Conservation (phyloP, 2,113 vertebrate genomes). For the Saguinus imperator region DNA sequence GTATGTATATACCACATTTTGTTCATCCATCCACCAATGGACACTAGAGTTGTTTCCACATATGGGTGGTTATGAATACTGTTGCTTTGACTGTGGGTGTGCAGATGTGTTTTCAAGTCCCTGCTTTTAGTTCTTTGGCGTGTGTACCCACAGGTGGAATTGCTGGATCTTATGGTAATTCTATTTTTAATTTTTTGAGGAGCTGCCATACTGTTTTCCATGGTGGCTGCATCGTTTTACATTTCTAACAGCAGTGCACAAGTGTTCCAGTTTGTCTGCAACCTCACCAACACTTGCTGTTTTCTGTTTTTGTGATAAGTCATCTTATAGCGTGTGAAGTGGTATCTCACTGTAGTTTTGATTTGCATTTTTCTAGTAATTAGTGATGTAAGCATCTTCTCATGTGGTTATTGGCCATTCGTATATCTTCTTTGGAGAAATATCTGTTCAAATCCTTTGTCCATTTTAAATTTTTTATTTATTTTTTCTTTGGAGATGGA, state of each 20-base stretch:
- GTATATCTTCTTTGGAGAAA: neutral
- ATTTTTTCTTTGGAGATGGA: too few relatives aligned
- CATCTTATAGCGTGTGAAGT: neutral
- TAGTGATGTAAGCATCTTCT: neutral
- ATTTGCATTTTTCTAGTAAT: neutral
- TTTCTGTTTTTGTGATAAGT: neutral
- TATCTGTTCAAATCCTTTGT: neutral
- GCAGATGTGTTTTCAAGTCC: neutral
- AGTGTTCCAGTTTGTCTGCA: neutral
- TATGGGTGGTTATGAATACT: too few relatives aligned
- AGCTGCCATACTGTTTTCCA: neutral
- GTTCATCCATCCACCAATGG: neutral
- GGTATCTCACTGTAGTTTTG: neutral
- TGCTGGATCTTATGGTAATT: neutral
- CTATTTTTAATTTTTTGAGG: neutral
- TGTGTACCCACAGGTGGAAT: neutral
- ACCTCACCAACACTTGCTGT: neutral
- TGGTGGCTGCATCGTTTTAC: neutral
- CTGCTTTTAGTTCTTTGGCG: neutral
- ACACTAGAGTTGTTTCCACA: neutral
- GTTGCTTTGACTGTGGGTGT: neutral
- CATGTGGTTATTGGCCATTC: neutral
- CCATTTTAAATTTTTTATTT: too few relatives aligned
- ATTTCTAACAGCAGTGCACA: neutral
- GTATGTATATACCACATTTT: neutral